A percentile compares a stretch with the other conserved stretches of the same genome.
phyloP scores from a whole-genome alignment of 2,113 vertebrate genomes.

The Varanus salvator region DNA sequence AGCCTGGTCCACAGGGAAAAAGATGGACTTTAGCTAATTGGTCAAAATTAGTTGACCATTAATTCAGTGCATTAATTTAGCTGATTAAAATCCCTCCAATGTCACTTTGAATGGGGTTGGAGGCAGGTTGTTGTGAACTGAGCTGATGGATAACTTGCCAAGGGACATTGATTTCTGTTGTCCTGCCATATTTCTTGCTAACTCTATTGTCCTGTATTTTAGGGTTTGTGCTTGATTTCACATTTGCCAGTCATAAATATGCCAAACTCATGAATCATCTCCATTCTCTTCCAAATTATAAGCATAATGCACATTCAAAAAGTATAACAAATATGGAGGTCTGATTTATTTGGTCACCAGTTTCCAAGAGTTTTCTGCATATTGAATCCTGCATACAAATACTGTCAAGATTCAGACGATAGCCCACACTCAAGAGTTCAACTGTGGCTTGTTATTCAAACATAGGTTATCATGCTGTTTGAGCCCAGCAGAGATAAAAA shows the following conservation, averaged over 20 bases:
- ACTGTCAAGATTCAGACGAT: not conserved
- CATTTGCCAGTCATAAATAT: not conserved
- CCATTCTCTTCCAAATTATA: not conserved
- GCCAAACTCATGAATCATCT: not conserved
- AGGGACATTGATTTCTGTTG: not conserved
- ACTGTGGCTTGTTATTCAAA: too few species aligned
- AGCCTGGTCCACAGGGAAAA: constrained; percentile 15
- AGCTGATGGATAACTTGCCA: constrained; percentile 1
- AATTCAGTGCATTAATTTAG: constrained; percentile 7
- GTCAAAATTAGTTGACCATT: too few species aligned
- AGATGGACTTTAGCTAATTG: constrained; percentile 10
- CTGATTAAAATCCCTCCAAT: not conserved
- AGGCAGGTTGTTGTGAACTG: constrained; percentile 5
- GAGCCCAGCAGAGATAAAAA: too few species aligned
- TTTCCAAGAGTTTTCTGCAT: not conserved
- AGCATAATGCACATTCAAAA: not conserved
- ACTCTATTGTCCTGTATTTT: not conserved
- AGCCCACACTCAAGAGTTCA: too few species aligned
- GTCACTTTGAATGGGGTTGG: constrained; percentile 8
- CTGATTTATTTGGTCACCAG: not conserved
- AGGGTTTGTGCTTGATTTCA: not conserved
- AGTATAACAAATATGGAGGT: not conserved
- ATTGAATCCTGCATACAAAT: not conserved
- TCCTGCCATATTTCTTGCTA: not conserved
- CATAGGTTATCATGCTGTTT: too few species aligned